A percentile compares a stretch with the other conserved stretches of the same genome.
Evolutionary conservation across 1,140 invertebrate species (phyloP).

Genomic region (Drosophila kepulauana): DNA sequence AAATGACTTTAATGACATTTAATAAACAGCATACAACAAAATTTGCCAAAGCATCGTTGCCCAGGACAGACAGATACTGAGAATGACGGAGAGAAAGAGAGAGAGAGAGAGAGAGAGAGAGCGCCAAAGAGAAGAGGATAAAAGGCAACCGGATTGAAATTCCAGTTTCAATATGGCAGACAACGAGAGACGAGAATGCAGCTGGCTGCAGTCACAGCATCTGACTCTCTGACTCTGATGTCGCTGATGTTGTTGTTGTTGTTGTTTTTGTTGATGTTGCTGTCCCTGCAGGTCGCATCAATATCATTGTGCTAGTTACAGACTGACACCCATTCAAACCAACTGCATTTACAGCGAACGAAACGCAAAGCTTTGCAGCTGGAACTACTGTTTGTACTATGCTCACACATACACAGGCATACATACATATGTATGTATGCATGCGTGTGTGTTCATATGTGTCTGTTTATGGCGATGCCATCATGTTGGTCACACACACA

Average conservation of each 20-base stretch:
- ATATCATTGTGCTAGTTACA: constrained; percentile 71
- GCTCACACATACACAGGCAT: neutral
- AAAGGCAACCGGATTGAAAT: constrained; percentile 71
- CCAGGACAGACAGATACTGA: neutral
- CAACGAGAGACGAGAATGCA: constrained; percentile 27
- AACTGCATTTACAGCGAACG: constrained; percentile 11
- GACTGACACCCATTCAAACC: constrained; percentile 71
- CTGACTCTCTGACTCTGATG: constrained; percentile 7
- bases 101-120: neutral
- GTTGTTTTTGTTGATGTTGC: neutral
- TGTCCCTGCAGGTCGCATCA: constrained; percentile 38
- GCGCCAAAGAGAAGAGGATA: neutral
- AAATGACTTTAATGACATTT: constrained; percentile 76
- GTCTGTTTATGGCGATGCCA: neutral
- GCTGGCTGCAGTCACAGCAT: constrained; percentile 22
- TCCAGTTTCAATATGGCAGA: constrained; percentile 64
- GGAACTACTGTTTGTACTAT: constrained; percentile 14
- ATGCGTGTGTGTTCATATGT: constrained; percentile 1
- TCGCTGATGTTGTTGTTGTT: neutral
- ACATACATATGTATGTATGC: too few species aligned
- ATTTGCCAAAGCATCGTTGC: constrained; percentile 22
- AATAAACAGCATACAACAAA: constrained; percentile 68
- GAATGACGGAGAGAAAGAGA: neutral
- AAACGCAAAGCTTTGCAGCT: neutral
- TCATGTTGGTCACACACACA: too few species aligned